Evolutionary conservation across 2,797 vertebrate species (phyloP), one percentile per base, ranked within the genome.

Genomic region (Chaenodraco wilsoni): DNA sequence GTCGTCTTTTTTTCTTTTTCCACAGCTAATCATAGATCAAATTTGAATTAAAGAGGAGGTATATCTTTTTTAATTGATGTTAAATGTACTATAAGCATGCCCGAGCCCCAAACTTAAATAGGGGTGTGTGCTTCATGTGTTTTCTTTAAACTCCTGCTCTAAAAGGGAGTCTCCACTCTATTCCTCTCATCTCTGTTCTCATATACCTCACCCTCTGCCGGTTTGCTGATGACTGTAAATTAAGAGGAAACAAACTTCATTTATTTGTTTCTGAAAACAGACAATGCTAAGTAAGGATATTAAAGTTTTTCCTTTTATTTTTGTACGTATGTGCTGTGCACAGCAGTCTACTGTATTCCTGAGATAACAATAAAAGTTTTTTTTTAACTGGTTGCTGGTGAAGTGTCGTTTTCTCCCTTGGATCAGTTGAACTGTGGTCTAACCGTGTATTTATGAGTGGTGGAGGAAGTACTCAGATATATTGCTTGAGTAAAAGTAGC

Each of bases 291-390:
- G 82, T 93, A 88, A 91, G 83, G 84, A 93, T 92, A 86, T 84
- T 87, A 88, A 88, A 94, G 88, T 87, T 84, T 95, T 96, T 74
- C 43, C 74, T 81, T 81, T 81, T 81, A 59, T 69, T 82, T 67
- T 70, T 96, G 91, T 96, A 96, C 93, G 94, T 96, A 96, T 96
- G 96, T 99, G 97, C 97, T 97, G 95, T 93, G 97, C 97, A 98
- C 97, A 97, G 94, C 94, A 94, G 90, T 95, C 93, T 88, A 95
- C 92, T 95, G 94, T 96, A 96, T 95, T 95, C 88, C 89, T 95
- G 87, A 95, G 95, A 95, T 93, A 80, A 91, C 86, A 94, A 94
- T 94, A 95, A 96, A 95, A 89, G 80, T 56, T 72, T 92, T 95
- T 96, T 96, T 94, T 94, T 82, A 74, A 92, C 65, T 67, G 71